Evolutionary conservation across 2,888 invertebrate species (phyloP).

Genomic region (Phaonia tiefii): DNA sequence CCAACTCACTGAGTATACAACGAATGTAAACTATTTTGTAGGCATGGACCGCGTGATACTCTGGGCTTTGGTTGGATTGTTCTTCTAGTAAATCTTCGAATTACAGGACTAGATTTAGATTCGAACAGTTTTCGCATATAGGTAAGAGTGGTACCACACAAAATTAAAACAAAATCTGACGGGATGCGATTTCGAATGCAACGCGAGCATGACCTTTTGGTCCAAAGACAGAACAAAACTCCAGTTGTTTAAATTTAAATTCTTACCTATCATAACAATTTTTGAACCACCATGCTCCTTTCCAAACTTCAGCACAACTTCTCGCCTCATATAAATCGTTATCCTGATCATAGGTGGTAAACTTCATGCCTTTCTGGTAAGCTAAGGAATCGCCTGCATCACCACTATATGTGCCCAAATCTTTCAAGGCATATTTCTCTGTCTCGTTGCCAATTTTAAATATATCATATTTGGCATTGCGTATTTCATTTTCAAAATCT

Average conservation of each 20-base stretch:
- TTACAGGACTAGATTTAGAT: no score
- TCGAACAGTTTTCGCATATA: no score
- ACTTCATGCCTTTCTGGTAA: neutral
- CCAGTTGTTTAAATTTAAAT: no score
- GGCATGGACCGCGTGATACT: no score
- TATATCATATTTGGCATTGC: neutral
- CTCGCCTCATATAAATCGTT: neutral
- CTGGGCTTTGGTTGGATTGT: no score
- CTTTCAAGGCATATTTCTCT: neutral
- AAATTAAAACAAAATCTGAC: neutral
- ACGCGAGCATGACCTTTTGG: no score
- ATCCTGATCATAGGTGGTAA: neutral
- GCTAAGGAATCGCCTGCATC: neutral
- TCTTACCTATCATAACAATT: neutral
- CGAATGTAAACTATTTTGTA: no score
- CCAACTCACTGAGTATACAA: no score
- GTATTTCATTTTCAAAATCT: constrained; percentile 1
- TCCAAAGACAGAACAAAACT: no score
- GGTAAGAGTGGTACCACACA: no score
- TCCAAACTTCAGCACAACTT: neutral
- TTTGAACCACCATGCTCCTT: constrained; percentile 14
- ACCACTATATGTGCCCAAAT: neutral
- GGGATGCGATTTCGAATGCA: neutral
- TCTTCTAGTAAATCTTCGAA: no score
- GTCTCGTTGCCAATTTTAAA: neutral